Evolutionary conservation across 2,888 invertebrate species (phyloP), one percentile per base, ranked within the genome.

Genomic region (Fragum sueziense): DNA sequence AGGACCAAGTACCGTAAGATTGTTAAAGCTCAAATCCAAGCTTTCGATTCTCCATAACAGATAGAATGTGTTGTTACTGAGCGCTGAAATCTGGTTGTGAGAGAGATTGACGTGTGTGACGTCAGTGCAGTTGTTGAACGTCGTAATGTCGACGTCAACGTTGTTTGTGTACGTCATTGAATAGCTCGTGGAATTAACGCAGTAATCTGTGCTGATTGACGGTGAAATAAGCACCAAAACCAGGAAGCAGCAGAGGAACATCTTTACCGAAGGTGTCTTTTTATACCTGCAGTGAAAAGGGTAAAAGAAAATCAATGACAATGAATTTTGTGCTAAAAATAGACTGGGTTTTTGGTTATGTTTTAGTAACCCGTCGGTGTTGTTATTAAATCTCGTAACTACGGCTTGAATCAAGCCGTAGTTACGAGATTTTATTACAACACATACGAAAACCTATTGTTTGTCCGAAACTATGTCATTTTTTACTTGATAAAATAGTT

Each of bases 1-100:
- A 9, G 37, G 27, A 25, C 61, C 41, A 14, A 80, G 54, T 0
- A 14, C 27, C 6, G 69, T 29, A 27, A 80, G 61, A 0, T 57
- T 57, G 33, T 80, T 80, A 41, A 65, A 41, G 52, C 73, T 73
- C 1, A 80, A 41, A 69, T 80, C 70, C 14, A 80, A 51, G 25
- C 25, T 3, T 72, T 65, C 20, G 3, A 80, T 34, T 14, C 41
- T 76, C 76, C 76, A 80, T 6, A 76, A 33, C 1, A 27, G n/a
- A 20, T 69, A n/a, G 62, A 80, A 76, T 2, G 70, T 62, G 3
- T 37, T 37, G 54, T 80, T 80, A 17, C 29, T n/a, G 9, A 80
- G 14, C 2, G 6, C 31, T 6, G 51, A n/a, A 17, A 80, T 72
- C n/a, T 29, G 17, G 33, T 80, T 80, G 33, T 76, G 37, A 0